Percentiles rank a stretch among this genome's conserved stretches.
Evolutionary conservation across 1,140 invertebrate genomes (phyloP).

Genomic region (Diorhabda elongata): DNA sequence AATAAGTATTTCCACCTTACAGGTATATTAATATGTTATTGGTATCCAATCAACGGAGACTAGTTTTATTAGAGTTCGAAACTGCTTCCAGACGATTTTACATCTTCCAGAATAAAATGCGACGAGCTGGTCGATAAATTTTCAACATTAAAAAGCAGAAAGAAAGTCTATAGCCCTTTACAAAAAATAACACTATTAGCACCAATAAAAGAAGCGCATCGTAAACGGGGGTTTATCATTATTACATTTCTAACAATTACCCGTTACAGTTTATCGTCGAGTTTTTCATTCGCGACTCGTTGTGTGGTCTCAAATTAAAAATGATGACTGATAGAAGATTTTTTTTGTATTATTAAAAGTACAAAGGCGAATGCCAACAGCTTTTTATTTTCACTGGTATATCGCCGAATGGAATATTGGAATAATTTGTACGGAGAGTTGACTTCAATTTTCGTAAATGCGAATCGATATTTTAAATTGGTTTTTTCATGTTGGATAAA

Average conservation of each 20-base stretch:
- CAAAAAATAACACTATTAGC: background rate
- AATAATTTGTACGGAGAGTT: background rate
- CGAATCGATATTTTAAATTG: constrained; percentile 1
- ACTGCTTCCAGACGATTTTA: no score
- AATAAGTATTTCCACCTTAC: no score
- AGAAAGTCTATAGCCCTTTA: background rate
- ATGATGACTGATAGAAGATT: background rate
- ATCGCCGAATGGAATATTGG: background rate
- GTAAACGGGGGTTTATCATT: background rate
- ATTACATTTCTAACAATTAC: constrained; percentile 1
- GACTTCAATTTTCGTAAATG: background rate
- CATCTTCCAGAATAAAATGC: no score
- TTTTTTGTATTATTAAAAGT: background rate
- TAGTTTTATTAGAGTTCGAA: no score
- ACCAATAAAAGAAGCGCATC: background rate
- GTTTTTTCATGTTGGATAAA: background rate
- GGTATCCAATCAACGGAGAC: no score
- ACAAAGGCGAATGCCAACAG: background rate
- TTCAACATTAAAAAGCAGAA: no score
- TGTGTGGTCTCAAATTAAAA: constrained; percentile 2
- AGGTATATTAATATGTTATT: no score
- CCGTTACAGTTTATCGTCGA: background rate
- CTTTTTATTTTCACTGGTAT: background rate
- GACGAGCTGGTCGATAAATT: no score
- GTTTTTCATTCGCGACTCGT: background rate